Conservation (phyloP, 2,888 invertebrate genomes). For the Mesopsocus fuscifrons region DNA sequence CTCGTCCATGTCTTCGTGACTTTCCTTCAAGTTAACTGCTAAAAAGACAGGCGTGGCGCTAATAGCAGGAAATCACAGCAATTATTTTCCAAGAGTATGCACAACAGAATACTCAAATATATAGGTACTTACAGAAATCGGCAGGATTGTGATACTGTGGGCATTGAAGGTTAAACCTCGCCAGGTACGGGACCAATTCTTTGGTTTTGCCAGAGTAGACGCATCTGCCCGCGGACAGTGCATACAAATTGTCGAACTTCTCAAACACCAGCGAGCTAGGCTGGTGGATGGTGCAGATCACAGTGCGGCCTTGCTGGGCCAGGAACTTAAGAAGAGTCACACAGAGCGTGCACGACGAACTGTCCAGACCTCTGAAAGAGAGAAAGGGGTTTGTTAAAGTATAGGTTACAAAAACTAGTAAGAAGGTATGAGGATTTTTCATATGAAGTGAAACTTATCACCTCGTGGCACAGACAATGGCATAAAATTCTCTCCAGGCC, state of each 20-base stretch:
- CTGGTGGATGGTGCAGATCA: constrained; percentile 87
- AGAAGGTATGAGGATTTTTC: too few species aligned
- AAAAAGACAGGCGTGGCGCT: too few species aligned
- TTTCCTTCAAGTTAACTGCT: too few species aligned
- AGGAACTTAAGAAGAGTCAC: constrained; percentile 58
- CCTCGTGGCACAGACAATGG: too few species aligned
- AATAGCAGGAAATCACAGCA: too few species aligned
- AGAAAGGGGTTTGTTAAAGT: too few species aligned
- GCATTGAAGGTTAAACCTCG: constrained; percentile 54
- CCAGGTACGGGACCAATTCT: constrained; percentile 57
- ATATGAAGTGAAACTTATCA: too few species aligned
- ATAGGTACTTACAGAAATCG: constrained; percentile 59
- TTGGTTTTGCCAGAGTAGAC: constrained; percentile 63
- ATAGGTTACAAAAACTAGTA: too few species aligned
- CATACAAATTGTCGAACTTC: constrained; percentile 79
- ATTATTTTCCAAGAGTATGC: too few species aligned
- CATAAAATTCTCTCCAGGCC: too few species aligned
- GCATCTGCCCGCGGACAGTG: constrained; percentile 62
- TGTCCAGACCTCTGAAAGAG: constrained; percentile 62
- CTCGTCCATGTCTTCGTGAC: too few species aligned
- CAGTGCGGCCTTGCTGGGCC: constrained; percentile 64
- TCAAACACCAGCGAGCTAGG: constrained; percentile 84
- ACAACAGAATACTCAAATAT: not conserved
- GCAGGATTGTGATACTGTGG: constrained; percentile 92
- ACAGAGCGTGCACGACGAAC: constrained; percentile 70